These are phyloP conservation scores for Ptychochromis oligacanthus DNA, from an alignment of 2,113 vertebrate species.

Conservation along the genomic window DNA sequence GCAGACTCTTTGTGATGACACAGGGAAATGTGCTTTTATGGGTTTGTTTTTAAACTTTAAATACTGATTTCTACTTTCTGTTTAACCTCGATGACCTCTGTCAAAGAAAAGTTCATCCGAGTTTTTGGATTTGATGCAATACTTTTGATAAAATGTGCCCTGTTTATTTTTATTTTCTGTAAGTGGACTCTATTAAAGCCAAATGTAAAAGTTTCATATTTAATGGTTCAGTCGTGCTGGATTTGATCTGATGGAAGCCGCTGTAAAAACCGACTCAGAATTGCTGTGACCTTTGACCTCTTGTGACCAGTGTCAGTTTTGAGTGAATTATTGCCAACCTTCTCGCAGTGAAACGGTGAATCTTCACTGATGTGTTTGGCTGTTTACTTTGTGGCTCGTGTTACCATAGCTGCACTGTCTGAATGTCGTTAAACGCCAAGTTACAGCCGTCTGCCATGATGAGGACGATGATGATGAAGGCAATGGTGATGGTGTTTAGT, in stretches of 20 bases:
- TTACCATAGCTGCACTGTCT: slow-evolving; percentile 25
- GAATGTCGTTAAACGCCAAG: slow-evolving; percentile 42
- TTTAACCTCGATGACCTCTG: slow-evolving; percentile 16
- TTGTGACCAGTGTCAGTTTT: slow-evolving; percentile 18
- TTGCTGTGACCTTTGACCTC: slow-evolving; percentile 9
- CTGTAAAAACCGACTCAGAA: neutral
- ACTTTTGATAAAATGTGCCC: slow-evolving; percentile 63
- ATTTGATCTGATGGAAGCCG: neutral
- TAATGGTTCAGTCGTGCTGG: neutral
- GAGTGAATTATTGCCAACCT: slow-evolving; percentile 4
- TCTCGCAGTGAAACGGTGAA: neutral
- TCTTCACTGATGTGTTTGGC: neutral
- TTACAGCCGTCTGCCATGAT: slow-evolving; percentile 18
- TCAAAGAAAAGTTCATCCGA: slow-evolving; percentile 38
- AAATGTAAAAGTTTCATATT: slow-evolving; percentile 19
- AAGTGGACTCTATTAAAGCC: slow-evolving; percentile 40
- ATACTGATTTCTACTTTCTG: slow-evolving; percentile 44
- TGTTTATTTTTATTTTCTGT: slow-evolving; percentile 49
- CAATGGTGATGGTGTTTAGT: slow-evolving; percentile 16
- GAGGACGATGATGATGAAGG: slow-evolving; percentile 11
- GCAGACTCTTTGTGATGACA: slow-evolving; percentile 12
- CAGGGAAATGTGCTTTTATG: slow-evolving; percentile 10
- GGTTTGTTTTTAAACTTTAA: neutral
- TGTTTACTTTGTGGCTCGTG: slow-evolving; percentile 8
- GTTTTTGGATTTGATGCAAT: slow-evolving; percentile 66